Conservation (phyloP, 1,140 invertebrate genomes). For the Babylonia areolata region DNA sequence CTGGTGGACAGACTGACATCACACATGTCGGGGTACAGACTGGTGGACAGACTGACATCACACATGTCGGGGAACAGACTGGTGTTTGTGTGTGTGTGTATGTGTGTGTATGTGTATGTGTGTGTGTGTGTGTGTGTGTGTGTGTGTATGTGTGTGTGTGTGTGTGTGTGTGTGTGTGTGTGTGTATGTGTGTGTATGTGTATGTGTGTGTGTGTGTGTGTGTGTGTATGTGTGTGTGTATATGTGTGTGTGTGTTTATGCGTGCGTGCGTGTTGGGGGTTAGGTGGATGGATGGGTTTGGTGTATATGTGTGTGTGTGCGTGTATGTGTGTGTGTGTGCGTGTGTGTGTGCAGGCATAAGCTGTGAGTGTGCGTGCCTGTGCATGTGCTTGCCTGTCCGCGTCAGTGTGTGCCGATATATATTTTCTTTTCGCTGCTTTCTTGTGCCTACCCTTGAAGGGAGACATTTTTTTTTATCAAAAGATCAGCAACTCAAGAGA, state of each 20-base stretch:
- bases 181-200: neutral
- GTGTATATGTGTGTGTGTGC: neutral
- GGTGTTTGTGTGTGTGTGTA: too few species aligned
- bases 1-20: too few species aligned
- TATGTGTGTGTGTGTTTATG: neutral
- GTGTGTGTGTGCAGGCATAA: neutral
- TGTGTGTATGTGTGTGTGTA: neutral
- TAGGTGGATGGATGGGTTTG: neutral
- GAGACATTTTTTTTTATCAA: too few species aligned
- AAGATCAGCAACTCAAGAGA: too few species aligned
- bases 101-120: neutral
- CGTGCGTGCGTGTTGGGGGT: neutral
- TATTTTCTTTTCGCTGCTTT: too few species aligned
- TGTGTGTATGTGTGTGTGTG: slow-evolving; percentile 1
- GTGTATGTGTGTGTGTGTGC: neutral
- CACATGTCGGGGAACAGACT: too few species aligned
- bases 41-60: too few species aligned
- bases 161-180: slow-evolving; percentile 11
- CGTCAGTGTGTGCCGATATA: too few species aligned
- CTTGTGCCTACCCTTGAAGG: too few species aligned
- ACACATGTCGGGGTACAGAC: too few species aligned
- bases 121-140: neutral
- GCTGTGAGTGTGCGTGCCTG: neutral
- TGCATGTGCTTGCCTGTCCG: neutral
- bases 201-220: neutral